phyloP scores from a whole-genome alignment of 1,140 invertebrate species.

The Temnothorax curvispinosus region DNA sequence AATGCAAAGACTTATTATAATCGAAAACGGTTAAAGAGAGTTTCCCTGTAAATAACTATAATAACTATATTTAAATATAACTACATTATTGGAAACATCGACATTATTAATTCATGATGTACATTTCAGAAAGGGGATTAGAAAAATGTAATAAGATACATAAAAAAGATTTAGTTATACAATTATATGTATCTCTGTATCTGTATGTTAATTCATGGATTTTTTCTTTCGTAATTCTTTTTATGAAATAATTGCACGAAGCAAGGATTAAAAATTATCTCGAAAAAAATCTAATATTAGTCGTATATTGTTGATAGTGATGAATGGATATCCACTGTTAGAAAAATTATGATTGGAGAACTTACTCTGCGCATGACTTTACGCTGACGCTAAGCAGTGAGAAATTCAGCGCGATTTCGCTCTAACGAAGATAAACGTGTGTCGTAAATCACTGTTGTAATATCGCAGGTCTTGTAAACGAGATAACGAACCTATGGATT shows the following conservation, averaged over 20 bases:
- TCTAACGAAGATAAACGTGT: slow-evolving; percentile 35
- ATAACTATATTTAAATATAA: neutral
- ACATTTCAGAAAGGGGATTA: neutral
- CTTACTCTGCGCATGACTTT: neutral
- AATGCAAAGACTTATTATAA: neutral
- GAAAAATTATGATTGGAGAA: slow-evolving; percentile 18
- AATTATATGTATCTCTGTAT: too few species aligned
- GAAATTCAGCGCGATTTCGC: slow-evolving; percentile 29
- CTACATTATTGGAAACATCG: neutral
- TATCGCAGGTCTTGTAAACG: neutral
- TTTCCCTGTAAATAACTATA: too few species aligned
- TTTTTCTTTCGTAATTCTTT: neutral
- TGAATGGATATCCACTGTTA: neutral
- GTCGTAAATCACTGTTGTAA: slow-evolving; percentile 31
- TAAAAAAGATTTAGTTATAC: neutral
- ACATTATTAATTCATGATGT: slow-evolving; percentile 6
- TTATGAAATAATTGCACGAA: neutral
- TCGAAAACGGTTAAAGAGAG: neutral
- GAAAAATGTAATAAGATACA: neutral
- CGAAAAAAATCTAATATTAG: neutral
- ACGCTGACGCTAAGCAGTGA: neutral
- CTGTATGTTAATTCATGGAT: neutral
- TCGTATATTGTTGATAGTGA: neutral
- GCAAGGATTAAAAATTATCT: neutral
- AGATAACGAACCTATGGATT: slow-evolving; percentile 23